phyloP scores from a whole-genome alignment of 92 coral and sea anemone genomes.

The Isaurus tuberculatus region DNA sequence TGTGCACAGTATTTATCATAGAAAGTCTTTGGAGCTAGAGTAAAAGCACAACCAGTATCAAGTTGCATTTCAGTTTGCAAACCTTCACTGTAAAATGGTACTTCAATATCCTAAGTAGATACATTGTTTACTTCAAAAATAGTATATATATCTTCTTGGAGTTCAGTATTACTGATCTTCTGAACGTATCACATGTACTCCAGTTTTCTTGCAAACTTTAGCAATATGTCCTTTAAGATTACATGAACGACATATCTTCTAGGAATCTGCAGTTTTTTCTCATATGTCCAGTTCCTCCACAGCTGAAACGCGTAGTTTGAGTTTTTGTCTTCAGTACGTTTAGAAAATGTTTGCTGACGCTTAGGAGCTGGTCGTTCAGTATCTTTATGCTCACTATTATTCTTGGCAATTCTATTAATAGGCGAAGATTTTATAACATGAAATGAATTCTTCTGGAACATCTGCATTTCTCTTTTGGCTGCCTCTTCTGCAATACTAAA shows the following conservation, averaged over 20 bases:
- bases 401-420: not conserved
- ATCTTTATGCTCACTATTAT: not conserved
- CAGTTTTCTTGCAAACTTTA: not conserved
- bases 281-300: slow-evolving; percentile 6
- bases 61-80: slow-evolving; percentile 17
- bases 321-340: not conserved
- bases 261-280: slow-evolving; percentile 1
- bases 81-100: slow-evolving; percentile 53
- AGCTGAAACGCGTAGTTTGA: slow-evolving; percentile 1
- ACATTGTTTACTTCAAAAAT: slow-evolving; percentile 43
- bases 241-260: not conserved
- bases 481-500: too few relatives aligned
- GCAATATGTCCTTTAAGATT: not conserved
- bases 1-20: slow-evolving; percentile 52
- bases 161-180: not conserved
- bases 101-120: slow-evolving; percentile 50
- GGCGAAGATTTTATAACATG: not conserved
- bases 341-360: not conserved
- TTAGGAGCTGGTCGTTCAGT: not conserved
- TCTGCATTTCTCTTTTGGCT: too few relatives aligned
- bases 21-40: slow-evolving; percentile 60
- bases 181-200: not conserved
- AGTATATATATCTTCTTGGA: not conserved
- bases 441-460: not conserved
- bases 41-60: slow-evolving; percentile 53